Base-by-base conservation (phyloP, 2,888 invertebrate species). In the Dasypolia templi region DNA sequence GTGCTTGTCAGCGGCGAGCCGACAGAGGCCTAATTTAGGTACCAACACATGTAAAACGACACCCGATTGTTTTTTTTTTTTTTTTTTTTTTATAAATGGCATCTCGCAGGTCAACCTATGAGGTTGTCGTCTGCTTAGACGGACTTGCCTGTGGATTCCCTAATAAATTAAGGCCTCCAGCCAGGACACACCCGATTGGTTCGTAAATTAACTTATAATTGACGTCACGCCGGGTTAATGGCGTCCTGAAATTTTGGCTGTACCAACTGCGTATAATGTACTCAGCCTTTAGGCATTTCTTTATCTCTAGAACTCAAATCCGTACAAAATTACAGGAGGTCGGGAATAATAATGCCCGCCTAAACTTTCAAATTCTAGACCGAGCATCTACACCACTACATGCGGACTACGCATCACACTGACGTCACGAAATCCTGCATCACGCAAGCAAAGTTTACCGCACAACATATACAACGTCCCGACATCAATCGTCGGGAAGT, bases 11-110 rank as follows among this genome's bases (percentile, higher is more conserved):
- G 81, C 75, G 77, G 81, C 82, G 71, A 76, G 76, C 87, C 89
- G 88, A 87, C 88, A 89, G 89, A 90, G 89, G 86, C 90, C 90
- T 90, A 91, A 92, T 91, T 93, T 89, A 89, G 87, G 89, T 91
- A 89, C n/a, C 51, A 12, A 64, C 86, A 87, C 87, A 90, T 89
- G 89, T 88, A 89, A 90, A 87, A 87, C 86, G 86, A 85, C 84
- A 86, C 81, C 77, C 85, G 82, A 88, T 88, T 85, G 75, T 84
- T 89, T n/a, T n/a, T n/a, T n/a, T n/a, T n/a, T n/a, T n/a, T n/a
- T n/a, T n/a, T n/a, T n/a, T n/a, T n/a, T n/a, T n/a, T n/a, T n/a
- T n/a, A n/a, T n/a, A n/a, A n/a, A n/a, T n/a, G n/a, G n/a, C n/a
- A n/a, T n/a, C n/a, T n/a, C n/a, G n/a, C n/a, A n/a, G n/a, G n/a